These are phyloP conservation scores for Hypomesus transpacificus DNA, from an alignment of 2,113 vertebrate genomes.

Conservation along the genomic window DNA sequence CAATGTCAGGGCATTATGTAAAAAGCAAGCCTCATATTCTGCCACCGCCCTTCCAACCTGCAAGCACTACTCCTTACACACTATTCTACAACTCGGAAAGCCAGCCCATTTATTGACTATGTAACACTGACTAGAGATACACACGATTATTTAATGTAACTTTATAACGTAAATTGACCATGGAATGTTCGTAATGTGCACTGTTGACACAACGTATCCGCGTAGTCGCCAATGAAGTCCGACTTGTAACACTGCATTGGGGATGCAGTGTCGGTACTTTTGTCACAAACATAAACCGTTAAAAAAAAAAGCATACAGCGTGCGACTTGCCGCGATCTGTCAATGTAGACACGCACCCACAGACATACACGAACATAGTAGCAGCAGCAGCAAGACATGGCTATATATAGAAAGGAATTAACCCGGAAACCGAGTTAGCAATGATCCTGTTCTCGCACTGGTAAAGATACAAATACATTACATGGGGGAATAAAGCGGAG, in stretches of 20 bases:
- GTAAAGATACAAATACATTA: background rate
- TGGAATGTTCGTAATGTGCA: too few species aligned
- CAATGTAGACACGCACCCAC: slow-evolving; percentile 27
- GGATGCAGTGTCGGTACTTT: background rate
- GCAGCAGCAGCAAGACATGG: slow-evolving; percentile 1
- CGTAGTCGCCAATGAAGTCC: too few species aligned
- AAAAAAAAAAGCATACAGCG: background rate
- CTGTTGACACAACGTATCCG: too few species aligned
- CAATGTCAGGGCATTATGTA: slow-evolving; percentile 73
- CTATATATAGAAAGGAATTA: slow-evolving; percentile 49
- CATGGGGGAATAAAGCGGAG: background rate
- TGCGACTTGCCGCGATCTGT: slow-evolving; percentile 3
- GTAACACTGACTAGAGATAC: too few species aligned
- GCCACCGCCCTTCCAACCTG: slow-evolving; percentile 70
- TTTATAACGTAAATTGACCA: too few species aligned
- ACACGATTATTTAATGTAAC: too few species aligned
- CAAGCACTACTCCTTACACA: background rate
- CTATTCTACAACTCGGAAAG: too few species aligned
- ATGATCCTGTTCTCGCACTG: slow-evolving; percentile 15
- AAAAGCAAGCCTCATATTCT: slow-evolving; percentile 51
- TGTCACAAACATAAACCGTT: too few species aligned
- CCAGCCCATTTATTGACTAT: too few species aligned
- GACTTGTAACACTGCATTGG: background rate
- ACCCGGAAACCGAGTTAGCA: slow-evolving; percentile 45
- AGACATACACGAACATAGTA: slow-evolving; percentile 33